These are phyloP conservation scores for Chionomys nivalis DNA, from an alignment of 2,113 vertebrate species.

Conservation along the genomic window DNA sequence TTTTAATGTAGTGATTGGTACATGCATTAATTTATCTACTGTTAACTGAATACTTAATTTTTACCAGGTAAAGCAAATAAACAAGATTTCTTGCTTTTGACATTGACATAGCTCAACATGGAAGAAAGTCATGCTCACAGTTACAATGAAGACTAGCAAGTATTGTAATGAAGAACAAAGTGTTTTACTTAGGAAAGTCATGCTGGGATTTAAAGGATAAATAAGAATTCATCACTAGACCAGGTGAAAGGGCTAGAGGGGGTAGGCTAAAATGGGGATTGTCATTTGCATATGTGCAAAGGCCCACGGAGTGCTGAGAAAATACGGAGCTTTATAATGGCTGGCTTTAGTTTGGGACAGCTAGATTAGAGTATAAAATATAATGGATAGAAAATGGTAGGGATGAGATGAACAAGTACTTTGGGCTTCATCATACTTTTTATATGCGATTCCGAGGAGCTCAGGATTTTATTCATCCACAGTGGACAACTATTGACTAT, in stretches of 20 bases:
- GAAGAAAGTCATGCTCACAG: conserved; percentile 6
- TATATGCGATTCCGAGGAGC: neutral
- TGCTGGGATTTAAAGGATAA: conserved; percentile 46
- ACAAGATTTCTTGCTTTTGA: conserved; percentile 29
- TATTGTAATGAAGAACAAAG: conserved; percentile 39
- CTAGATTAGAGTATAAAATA: conserved; percentile 29
- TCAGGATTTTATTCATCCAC: conserved; percentile 2
- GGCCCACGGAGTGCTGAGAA: neutral
- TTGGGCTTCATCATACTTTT: conserved; percentile 7
- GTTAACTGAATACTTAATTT: conserved; percentile 20
- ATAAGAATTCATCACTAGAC: conserved; percentile 35
- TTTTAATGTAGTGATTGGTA: conserved; percentile 38
- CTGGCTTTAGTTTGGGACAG: conserved; percentile 46
- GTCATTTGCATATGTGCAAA: neutral
- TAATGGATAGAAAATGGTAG: conserved; percentile 17
- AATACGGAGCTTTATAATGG: neutral
- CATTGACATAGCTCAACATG: neutral
- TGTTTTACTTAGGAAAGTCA: neutral
- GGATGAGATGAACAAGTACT: neutral
- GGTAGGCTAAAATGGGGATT: neutral
- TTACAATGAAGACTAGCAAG: conserved; percentile 44
- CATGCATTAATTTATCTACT: conserved; percentile 2
- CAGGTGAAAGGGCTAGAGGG: neutral
- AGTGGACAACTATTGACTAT: neutral
- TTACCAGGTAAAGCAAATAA: neutral